A percentile compares a stretch with the other conserved stretches of the same genome.
Evolutionary conservation across 1,140 invertebrate genomes (phyloP).

Genomic region (Cydia strobilella): DNA sequence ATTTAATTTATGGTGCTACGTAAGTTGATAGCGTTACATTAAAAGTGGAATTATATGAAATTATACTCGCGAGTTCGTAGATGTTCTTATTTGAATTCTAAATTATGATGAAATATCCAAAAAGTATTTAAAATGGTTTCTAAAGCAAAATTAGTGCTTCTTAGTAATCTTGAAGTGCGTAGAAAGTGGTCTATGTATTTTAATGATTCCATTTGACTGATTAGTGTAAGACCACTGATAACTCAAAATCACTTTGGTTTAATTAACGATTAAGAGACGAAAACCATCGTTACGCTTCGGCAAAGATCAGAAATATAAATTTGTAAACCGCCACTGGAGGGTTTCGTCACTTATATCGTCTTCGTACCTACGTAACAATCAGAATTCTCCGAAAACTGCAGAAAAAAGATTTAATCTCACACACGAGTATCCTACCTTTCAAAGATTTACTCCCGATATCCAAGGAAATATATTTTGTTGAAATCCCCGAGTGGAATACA

Average conservation of each 20-base stretch:
- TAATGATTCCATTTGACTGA: background rate
- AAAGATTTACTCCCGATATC: constrained; percentile 20
- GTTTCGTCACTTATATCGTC: too few relatives aligned
- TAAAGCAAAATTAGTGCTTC: too few relatives aligned
- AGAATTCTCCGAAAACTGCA: background rate
- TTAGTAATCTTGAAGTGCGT: background rate
- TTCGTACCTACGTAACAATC: too few relatives aligned
- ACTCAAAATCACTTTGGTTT: background rate
- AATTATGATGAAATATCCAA: too few relatives aligned
- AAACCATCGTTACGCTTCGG: background rate
- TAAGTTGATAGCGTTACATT: background rate
- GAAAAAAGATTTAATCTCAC: background rate
- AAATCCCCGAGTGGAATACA: constrained; percentile 32
- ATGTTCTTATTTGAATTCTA: too few relatives aligned
- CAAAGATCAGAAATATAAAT: background rate
- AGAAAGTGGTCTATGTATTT: background rate
- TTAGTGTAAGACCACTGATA: background rate
- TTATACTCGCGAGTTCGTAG: too few relatives aligned
- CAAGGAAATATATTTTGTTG: constrained; percentile 20
- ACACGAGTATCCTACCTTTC: background rate
- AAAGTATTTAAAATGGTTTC: too few relatives aligned
- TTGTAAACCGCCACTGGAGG: too few relatives aligned
- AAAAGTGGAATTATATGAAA: too few relatives aligned
- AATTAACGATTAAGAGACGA: background rate
- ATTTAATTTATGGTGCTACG: background rate